phyloP scores from a whole-genome alignment of 2,113 vertebrate genomes.

The Apodemus sylvaticus region DNA sequence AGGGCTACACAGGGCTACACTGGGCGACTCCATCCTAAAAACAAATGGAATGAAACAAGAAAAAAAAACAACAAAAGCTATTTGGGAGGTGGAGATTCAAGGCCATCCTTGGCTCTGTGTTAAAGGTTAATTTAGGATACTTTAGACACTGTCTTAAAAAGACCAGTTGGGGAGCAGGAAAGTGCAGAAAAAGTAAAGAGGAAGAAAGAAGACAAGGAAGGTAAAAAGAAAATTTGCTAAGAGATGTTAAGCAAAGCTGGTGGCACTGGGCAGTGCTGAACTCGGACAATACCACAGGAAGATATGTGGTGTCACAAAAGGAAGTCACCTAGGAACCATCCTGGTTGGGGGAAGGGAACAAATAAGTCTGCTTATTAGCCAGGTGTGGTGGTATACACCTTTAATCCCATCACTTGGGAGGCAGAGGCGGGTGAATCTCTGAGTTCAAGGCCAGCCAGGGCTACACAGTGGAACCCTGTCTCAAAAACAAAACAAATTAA shows the following conservation, averaged over 20 bases:
- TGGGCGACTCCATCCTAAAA: not conserved
- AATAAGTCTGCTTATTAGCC: not conserved
- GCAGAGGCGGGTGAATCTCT: not conserved
- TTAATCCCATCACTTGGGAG: not conserved
- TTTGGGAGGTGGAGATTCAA: not conserved
- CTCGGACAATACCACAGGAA: slow-evolving; percentile 11
- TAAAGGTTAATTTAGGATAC: not conserved
- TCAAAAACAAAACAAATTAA: not conserved
- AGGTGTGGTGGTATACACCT: not conserved
- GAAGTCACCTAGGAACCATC: slow-evolving; percentile 23
- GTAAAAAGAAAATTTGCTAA: not conserved
- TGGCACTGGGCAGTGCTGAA: not conserved
- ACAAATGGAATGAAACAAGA: not conserved
- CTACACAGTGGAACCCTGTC: not conserved
- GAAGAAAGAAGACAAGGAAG: not conserved
- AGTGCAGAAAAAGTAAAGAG: not conserved
- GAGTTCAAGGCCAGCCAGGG: not conserved
- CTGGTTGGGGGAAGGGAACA: not conserved
- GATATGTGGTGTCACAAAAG: slow-evolving; percentile 59
- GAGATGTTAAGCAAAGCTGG: not conserved
- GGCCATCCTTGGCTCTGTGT: not conserved
- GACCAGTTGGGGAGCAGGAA: not conserved
- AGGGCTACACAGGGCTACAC: too few relatives aligned
- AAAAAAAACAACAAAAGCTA: not conserved
- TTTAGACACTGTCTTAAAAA: not conserved